Conservation (phyloP, 1,140 invertebrate species). For the Leptopilina boulardi region DNA sequence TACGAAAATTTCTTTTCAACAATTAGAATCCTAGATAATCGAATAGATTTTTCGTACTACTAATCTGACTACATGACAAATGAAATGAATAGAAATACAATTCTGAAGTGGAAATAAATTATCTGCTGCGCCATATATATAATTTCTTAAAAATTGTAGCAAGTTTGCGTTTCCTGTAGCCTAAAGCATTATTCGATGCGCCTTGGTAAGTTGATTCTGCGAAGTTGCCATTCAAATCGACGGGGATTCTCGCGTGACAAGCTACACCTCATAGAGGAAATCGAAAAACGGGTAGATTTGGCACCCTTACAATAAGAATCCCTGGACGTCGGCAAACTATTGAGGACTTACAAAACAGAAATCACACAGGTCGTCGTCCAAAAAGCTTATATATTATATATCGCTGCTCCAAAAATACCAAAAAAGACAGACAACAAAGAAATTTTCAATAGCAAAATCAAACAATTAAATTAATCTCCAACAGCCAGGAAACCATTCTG, state of each 20-base stretch:
- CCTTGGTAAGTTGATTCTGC: constrained; percentile 1
- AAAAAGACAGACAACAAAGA: constrained; percentile 13
- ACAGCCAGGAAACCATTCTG: neutral
- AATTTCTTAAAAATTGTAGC: neutral
- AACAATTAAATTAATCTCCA: constrained; percentile 30
- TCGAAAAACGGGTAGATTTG: constrained; percentile 25
- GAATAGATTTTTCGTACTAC: no score
- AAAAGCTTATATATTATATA: constrained; percentile 6
- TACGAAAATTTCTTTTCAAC: no score
- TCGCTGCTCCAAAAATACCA: neutral
- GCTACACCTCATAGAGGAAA: neutral
- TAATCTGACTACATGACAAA: no score
- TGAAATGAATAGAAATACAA: no score
- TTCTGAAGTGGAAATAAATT: constrained; percentile 20
- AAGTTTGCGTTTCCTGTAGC: constrained; percentile 19
- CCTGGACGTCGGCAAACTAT: constrained; percentile 31
- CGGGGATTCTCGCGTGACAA: constrained; percentile 26
- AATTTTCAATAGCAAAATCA: neutral
- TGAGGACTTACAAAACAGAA: constrained; percentile 31
- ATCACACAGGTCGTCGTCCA: neutral
- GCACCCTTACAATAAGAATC: constrained; percentile 15
- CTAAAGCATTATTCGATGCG: neutral
- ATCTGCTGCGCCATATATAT: neutral
- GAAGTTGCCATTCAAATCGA: constrained; percentile 8
- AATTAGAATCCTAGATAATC: no score